Conservation (phyloP, 1,140 invertebrate genomes). For the Macrostomum lignano region DNA sequence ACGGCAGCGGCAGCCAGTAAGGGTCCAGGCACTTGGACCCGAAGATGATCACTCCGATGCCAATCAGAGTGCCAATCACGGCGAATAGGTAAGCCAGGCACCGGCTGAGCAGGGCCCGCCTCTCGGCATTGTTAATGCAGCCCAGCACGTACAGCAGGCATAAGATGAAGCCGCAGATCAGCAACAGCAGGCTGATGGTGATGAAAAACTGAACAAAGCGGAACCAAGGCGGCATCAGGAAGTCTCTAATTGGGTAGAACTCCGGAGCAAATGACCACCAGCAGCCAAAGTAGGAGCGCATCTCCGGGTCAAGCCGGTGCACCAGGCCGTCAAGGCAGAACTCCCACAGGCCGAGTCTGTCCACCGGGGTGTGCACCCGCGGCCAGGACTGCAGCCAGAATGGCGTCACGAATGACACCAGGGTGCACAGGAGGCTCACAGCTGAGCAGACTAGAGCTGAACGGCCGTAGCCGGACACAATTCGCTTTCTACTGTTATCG, state of each 20-base stretch:
- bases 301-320: conserved; percentile 63
- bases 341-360: conserved; percentile 81
- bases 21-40: conserved; percentile 45
- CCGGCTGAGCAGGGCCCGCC: not conserved
- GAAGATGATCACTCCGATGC: conserved; percentile 43
- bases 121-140: conserved; percentile 1
- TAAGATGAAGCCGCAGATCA: not conserved
- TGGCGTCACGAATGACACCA: conserved; percentile 63
- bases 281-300: conserved; percentile 60
- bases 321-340: conserved; percentile 71
- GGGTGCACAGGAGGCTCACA: conserved; percentile 28
- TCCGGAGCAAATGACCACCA: conserved; percentile 68
- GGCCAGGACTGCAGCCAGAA: conserved; percentile 82
- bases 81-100: not conserved
- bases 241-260: conserved; percentile 63
- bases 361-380: conserved; percentile 58
- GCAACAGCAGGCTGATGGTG: conserved; percentile 39
- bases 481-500: too few species aligned
- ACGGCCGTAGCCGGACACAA: too few species aligned
- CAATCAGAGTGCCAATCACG: conserved; percentile 26
- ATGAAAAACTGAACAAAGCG: conserved; percentile 67
- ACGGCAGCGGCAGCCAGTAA: conserved; percentile 7
- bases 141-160: not conserved
- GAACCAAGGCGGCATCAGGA: conserved; percentile 55
- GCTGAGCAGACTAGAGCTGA: too few species aligned